phyloP scores from a whole-genome alignment of 2,797 vertebrate genomes.

The Kryptopterus vitreolus region DNA sequence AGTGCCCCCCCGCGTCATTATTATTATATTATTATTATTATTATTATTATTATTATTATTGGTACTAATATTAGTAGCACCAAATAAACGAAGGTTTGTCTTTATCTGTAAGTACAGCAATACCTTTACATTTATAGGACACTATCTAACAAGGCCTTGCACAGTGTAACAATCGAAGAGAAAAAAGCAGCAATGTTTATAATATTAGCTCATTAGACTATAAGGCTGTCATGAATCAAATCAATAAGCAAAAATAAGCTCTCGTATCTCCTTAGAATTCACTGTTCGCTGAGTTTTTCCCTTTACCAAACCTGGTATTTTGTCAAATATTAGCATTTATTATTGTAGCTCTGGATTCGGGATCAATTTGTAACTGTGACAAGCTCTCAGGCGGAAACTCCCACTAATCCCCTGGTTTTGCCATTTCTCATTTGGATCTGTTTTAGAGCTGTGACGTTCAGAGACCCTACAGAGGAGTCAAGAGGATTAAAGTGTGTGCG shows the following conservation, averaged over 20 bases:
- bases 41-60: neutral
- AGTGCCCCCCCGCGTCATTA: no score
- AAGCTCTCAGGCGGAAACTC: conserved; percentile 55
- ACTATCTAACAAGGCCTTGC: neutral
- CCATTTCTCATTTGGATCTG: conserved; percentile 71
- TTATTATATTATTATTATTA: neutral
- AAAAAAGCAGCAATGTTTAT: conserved; percentile 4
- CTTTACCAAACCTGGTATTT: neutral
- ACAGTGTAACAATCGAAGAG: neutral
- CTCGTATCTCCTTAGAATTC: neutral
- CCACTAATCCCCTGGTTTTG: conserved; percentile 67
- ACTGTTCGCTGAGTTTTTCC: neutral
- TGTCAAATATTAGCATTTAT: neutral
- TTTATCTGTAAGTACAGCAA: neutral
- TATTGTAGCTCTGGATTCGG: neutral
- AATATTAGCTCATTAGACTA: neutral
- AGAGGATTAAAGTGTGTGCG: conserved; percentile 59
- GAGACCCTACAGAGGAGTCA: conserved; percentile 62
- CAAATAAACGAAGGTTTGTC: neutral
- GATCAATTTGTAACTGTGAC: conserved; percentile 4
- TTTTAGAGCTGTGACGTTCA: conserved; percentile 56
- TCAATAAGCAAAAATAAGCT: neutral
- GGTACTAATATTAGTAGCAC: neutral
- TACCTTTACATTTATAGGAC: neutral
- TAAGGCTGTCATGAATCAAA: conserved; percentile 3